Base-by-base conservation (phyloP, 2,797 vertebrate genomes). In the Delichon dasypus region DNA sequence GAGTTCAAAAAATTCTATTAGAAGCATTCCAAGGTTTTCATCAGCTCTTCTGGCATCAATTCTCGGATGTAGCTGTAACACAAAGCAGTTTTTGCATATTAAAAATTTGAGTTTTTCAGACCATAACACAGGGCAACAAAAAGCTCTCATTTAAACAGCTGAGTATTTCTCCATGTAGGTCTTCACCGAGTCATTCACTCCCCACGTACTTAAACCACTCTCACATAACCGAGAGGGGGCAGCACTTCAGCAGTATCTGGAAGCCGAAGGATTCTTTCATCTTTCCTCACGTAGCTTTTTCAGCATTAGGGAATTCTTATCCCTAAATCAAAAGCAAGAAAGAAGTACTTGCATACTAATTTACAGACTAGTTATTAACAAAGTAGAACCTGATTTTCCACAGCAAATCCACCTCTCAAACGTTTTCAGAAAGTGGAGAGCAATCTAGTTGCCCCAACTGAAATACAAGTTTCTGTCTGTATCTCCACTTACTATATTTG, bases 1-100 rank as follows among this genome's bases (percentile, higher is more conserved):
- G 77, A 99, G 97, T 98, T 99, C 99, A 92, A 99, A 99, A 97
- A 99, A 99, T 97, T 99, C 99, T 65, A 99, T 99, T 60, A 99
- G 98, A 97, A 99, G 98, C 97, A 99, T 98, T 76, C 99, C 99
- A 95, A 99, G 98, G 97, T 99, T 99, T 96, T 98, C 98, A 82
- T 98, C 98, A 84, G 98, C 98, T 97, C 98, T 98, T 84, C 98
- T 98, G 96, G 99, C 98, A 84, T 99, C 99, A 32, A 99, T 99
- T 72, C 99, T 98, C 80, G 99, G 99, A 97, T 99, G 99, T 88
- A 99, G 97, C 99, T 99, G 96, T 44, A 76, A 93, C 57, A 79
- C 22, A 85, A n/a, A 90, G 29, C 15, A 62, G 72, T 48, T 85
- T n/a, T 34, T 62, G 38, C 67, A 83, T 79, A 80, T 40, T 57